A percentile compares a stretch with the other conserved stretches of the same genome.
These are phyloP conservation scores for Melanerpes aurifrons DNA, from an alignment of 2,113 vertebrate genomes.

Conservation along the genomic window DNA sequence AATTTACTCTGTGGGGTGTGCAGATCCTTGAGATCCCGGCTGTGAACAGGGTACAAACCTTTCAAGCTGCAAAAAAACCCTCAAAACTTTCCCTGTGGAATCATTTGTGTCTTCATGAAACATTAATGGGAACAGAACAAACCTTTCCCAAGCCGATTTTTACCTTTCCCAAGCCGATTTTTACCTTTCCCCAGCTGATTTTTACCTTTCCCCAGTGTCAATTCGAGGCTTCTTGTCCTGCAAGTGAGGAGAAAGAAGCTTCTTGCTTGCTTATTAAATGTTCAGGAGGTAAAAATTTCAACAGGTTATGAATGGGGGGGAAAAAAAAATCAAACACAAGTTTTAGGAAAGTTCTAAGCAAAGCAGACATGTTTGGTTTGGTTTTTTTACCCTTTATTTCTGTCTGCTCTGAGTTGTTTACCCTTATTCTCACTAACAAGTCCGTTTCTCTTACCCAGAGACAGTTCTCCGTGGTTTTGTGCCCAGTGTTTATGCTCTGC, in stretches of 20 bases:
- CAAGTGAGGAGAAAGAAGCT: not conserved
- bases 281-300: not conserved
- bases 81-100: not conserved
- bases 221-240: not conserved
- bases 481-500: not conserved
- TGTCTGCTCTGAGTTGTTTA: not conserved
- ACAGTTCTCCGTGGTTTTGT: fast-evolving
- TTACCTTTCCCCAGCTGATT: too few species aligned
- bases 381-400: not conserved
- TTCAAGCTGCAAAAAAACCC: not conserved
- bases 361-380: not conserved
- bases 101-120: not conserved
- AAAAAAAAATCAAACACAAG: fast-evolving
- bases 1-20: not conserved
- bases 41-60: not conserved
- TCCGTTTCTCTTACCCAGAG: not conserved
- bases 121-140: not conserved
- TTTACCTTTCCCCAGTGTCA: too few species aligned
- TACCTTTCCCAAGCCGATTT: too few species aligned
- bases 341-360: too few species aligned
- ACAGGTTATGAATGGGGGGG: too few species aligned
- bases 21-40: not conserved
- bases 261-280: not conserved
- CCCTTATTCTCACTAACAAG: not conserved
- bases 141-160: not conserved